Evolutionary conservation across 2,113 vertebrate genomes (phyloP).

Genomic region (Baryphthengus martii): DNA sequence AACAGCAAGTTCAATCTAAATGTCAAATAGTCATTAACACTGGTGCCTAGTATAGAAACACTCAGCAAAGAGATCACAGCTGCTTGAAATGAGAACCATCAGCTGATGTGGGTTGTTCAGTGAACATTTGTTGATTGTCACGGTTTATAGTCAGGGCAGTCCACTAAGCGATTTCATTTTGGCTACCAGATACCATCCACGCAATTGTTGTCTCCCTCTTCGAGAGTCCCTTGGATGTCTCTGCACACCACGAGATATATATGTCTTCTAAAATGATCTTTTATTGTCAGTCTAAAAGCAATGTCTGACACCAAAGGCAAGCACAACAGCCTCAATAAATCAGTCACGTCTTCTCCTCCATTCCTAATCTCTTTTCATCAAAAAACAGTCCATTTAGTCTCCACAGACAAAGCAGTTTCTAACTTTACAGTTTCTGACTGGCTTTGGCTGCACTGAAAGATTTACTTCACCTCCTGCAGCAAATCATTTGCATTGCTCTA

Average conservation of each 20-base stretch:
- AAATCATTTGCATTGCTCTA: background rate
- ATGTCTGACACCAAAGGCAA: background rate
- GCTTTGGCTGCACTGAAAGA: background rate
- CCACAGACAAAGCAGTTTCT: background rate
- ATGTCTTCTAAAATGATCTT: background rate
- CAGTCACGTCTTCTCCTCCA: background rate
- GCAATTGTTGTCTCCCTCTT: background rate
- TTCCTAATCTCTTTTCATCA: background rate
- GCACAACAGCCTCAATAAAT: background rate
- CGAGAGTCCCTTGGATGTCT: background rate
- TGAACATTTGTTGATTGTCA: background rate
- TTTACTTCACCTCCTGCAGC: background rate
- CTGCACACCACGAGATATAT: background rate
- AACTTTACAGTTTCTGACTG: background rate
- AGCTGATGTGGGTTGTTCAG: background rate
- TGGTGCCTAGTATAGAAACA: background rate
- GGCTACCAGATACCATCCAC: background rate
- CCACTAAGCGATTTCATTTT: background rate
- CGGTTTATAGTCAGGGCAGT: too few relatives aligned
- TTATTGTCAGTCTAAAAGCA: background rate
- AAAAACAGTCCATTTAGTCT: background rate
- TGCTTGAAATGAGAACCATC: background rate
- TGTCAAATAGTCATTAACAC: background rate
- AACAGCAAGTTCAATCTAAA: background rate
- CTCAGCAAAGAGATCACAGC: background rate